Conservation (phyloP, 64 coral and sea anemone species). For the Montipora cactus region DNA sequence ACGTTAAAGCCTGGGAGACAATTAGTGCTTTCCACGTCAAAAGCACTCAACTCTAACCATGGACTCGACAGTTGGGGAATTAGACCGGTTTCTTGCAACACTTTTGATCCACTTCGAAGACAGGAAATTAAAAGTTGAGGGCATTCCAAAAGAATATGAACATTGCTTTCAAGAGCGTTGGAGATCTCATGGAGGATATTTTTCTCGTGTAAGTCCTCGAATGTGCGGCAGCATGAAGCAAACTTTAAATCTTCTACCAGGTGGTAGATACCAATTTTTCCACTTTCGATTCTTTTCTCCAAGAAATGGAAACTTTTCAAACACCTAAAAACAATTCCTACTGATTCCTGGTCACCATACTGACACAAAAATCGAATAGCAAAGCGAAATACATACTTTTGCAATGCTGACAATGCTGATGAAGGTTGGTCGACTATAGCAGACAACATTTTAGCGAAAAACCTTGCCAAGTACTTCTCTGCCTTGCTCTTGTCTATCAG, state of each 20-base stretch:
- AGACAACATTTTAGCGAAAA: neutral
- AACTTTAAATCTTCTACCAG: constrained; percentile 54
- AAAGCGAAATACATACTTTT: neutral
- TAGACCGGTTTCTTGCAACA: too few species aligned
- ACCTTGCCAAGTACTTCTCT: neutral
- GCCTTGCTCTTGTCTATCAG: constrained; percentile 55
- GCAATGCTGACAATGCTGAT: neutral
- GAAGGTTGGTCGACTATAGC: neutral
- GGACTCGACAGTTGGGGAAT: too few species aligned
- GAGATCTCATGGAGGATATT: too few species aligned
- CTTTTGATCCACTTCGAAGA: too few species aligned
- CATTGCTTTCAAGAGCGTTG: too few species aligned
- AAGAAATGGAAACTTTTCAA: constrained; percentile 28
- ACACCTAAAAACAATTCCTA: constrained; percentile 3
- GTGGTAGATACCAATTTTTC: constrained; percentile 36
- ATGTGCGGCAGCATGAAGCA: too few species aligned
- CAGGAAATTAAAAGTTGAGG: too few species aligned
- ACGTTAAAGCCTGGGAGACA: too few species aligned
- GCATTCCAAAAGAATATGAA: too few species aligned
- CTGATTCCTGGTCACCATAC: neutral
- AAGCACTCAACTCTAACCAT: too few species aligned
- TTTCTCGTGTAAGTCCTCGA: too few species aligned
- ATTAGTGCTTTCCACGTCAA: too few species aligned
- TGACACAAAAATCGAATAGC: constrained; percentile 41
- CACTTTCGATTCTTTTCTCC: neutral